A percentile compares a stretch with the other conserved stretches of the same genome.
These are phyloP conservation scores for Pseudoips prasinana DNA, from an alignment of 2,888 invertebrate species.

Conservation along the genomic window DNA sequence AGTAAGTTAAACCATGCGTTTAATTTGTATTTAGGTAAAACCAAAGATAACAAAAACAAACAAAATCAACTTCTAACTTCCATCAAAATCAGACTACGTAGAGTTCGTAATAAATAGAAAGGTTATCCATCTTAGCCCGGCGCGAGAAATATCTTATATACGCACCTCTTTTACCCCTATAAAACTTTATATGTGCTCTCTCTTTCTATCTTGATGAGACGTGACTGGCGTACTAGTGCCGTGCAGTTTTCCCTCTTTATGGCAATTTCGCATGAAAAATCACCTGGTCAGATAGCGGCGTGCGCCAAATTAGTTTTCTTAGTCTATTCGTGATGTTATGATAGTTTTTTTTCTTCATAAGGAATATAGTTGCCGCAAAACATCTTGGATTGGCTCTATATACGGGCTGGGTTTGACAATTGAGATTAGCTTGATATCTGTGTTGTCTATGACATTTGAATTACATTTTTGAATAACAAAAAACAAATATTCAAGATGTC, in stretches of 20 bases:
- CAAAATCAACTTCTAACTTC: constrained; percentile 9
- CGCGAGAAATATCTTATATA: constrained; percentile 35
- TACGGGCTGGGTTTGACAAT: no score
- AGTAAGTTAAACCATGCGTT: no score
- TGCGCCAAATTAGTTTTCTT: constrained; percentile 52
- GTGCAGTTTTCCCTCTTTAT: constrained; percentile 58
- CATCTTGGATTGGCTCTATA: background rate
- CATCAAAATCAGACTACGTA: constrained; percentile 18
- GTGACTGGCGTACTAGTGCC: constrained; percentile 64
- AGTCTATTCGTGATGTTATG: no score
- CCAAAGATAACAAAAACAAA: constrained; percentile 3
- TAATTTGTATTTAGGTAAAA: no score
- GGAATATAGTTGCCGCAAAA: no score
- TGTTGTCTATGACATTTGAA: no score
- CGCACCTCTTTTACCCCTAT: constrained; percentile 30
- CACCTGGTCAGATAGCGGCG: constrained; percentile 52
- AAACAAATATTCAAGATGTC: no score
- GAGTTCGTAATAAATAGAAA: constrained; percentile 37
- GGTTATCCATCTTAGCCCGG: constrained; percentile 47
- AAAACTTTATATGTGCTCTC: constrained; percentile 15
- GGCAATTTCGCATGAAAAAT: constrained; percentile 69
- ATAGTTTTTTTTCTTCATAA: background rate
- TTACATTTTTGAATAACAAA: no score
- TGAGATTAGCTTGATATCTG: no score
- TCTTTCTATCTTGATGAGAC: constrained; percentile 43